These are phyloP conservation scores for Tanaodytes sp. DNA, from an alignment of 2,888 invertebrate species.

Conservation along the genomic window DNA sequence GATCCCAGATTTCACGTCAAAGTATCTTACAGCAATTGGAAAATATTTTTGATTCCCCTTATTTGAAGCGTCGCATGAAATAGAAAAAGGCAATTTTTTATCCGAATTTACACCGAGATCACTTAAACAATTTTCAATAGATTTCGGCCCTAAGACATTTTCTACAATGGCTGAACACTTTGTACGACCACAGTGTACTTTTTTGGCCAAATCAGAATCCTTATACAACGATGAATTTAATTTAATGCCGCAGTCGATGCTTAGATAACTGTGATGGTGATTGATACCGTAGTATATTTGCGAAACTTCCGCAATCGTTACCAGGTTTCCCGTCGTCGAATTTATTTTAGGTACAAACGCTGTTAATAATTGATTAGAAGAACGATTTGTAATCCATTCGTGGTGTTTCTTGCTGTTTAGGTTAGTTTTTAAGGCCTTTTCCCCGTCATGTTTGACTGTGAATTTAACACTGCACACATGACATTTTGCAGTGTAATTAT, in stretches of 20 bases:
- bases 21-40: constrained; percentile 22
- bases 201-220: constrained; percentile 51
- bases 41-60: constrained; percentile 22
- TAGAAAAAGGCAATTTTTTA: not conserved
- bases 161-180: constrained; percentile 54
- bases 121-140: not conserved
- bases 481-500: constrained; percentile 1
- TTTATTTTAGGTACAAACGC: not conserved
- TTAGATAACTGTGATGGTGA: constrained; percentile 56
- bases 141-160: constrained; percentile 28
- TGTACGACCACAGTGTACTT: constrained; percentile 53
- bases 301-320: constrained; percentile 53
- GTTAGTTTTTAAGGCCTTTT: constrained; percentile 59
- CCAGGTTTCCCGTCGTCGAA: constrained; percentile 13
- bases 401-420: constrained; percentile 62
- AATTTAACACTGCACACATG: not conserved
- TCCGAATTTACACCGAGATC: not conserved
- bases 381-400: not conserved
- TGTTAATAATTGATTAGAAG: not conserved
- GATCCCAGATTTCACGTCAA: constrained; percentile 25
- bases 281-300: constrained; percentile 54
- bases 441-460: constrained; percentile 4
- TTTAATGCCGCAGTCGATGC: constrained; percentile 54
- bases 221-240: constrained; percentile 43
- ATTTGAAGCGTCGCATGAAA: constrained; percentile 3